phyloP scores from a whole-genome alignment of 2,888 invertebrate species.

The Sphaeridia pumilis region DNA sequence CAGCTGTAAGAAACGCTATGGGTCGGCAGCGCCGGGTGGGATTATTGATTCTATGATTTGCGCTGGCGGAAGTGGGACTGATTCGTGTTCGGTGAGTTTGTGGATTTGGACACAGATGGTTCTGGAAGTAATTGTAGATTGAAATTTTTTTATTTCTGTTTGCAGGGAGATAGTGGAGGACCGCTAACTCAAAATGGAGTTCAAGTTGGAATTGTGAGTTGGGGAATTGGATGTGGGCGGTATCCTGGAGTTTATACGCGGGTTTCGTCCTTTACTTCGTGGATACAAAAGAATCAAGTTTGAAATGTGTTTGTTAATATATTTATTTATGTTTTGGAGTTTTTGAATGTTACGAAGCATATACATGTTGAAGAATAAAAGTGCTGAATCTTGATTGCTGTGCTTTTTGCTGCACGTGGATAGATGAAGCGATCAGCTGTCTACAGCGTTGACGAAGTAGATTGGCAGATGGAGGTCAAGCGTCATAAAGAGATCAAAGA shows the following conservation, averaged over 20 bases:
- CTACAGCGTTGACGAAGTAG: too few relatives aligned
- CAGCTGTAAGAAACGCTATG: conserved; percentile 68
- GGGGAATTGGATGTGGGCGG: conserved; percentile 26
- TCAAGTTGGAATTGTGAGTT: conserved; percentile 16
- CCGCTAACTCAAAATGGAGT: conserved; percentile 11
- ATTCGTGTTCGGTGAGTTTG: conserved; percentile 14
- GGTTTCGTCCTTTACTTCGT: conserved; percentile 18
- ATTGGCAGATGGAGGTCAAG: too few relatives aligned
- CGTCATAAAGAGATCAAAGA: too few relatives aligned
- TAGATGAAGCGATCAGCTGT: too few relatives aligned
- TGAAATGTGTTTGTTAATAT: background rate
- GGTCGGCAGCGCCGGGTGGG: conserved; percentile 74
- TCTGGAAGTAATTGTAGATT: background rate
- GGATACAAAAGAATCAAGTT: conserved; percentile 25
- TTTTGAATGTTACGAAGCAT: too few relatives aligned
- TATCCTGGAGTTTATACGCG: conserved; percentile 29
- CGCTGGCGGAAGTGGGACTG: conserved; percentile 19
- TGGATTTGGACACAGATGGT: background rate
- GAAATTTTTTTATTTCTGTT: background rate
- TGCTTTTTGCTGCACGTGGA: too few relatives aligned
- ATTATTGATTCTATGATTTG: conserved; percentile 51
- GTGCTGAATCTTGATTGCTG: too few relatives aligned
- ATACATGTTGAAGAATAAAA: too few relatives aligned
- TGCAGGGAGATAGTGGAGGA: conserved; percentile 17
- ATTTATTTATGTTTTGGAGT: too few relatives aligned